These are phyloP conservation scores for Panulirus ornatus DNA, from an alignment of 1,140 invertebrate species.

Conservation along the genomic window DNA sequence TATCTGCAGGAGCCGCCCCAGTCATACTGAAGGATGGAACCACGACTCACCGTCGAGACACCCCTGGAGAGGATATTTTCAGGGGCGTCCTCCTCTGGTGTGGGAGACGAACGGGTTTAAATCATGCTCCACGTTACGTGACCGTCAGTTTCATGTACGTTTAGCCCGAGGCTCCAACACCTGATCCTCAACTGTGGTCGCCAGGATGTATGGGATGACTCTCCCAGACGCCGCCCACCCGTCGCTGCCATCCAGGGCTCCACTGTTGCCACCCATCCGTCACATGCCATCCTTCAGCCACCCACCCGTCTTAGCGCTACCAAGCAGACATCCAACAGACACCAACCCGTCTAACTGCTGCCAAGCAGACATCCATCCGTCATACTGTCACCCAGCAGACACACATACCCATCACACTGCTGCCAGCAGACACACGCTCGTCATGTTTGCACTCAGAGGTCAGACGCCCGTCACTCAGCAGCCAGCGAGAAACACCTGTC, in stretches of 20 bases:
- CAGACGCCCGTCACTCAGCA: too few species aligned
- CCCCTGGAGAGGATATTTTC: background rate
- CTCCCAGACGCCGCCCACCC: background rate
- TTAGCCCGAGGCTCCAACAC: background rate
- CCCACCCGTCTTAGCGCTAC: background rate
- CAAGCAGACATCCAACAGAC: too few species aligned
- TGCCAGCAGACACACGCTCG: too few species aligned
- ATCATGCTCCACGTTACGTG: background rate
- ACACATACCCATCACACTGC: too few species aligned
- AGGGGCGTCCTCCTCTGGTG: background rate
- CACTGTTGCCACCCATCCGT: background rate
- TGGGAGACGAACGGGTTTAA: background rate
- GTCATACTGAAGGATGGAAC: constrained; percentile 6
- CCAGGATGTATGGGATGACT: constrained; percentile 9
- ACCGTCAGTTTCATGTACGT: background rate
- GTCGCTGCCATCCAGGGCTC: background rate
- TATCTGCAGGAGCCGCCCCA: background rate
- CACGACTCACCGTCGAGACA: too few species aligned
- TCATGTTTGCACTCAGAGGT: too few species aligned
- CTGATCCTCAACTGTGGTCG: background rate
- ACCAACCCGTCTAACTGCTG: too few species aligned
- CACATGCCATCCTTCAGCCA: background rate
- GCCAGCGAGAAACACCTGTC: too few species aligned
- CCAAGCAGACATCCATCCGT: too few species aligned
- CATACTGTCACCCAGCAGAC: too few species aligned